Base-by-base conservation (phyloP, 2,888 invertebrate species). In the Metallyticus violacea region DNA sequence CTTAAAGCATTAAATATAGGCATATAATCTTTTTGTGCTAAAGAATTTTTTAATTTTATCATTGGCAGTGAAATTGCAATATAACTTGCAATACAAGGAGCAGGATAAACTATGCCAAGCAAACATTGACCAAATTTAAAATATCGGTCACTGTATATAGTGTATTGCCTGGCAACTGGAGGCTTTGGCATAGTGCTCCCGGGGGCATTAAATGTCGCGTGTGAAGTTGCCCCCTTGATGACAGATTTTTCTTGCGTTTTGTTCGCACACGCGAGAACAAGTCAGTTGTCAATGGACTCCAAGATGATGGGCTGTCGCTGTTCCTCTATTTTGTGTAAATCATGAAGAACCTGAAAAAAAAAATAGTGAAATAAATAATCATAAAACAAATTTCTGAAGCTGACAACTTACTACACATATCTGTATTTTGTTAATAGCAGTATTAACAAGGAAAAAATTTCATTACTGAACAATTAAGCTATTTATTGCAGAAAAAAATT, bases 91-190 rank as follows among this genome's bases (percentile, higher is more conserved):
- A 77, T n/a, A 22, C 40, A 62, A 40, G 26, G 79, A n/a, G n/a
- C 27, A 29, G 87, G 85, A 30, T 81, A 78, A 9, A 86, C n/a
- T 28, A 85, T 77, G 22, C 87, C 85, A 9, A 9, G 62, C 15
- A 88, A 76, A 80, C 28, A 26, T 26, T 80, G 88, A 26, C 76
- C 76, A 76, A 77, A 85, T 62, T 81, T 81, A 81, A 93, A 92
- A 90, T 92, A 92, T 88, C 92, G 92, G 91, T 93, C 93, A 91
- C 93, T 93, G 91, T 93, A 93, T 40, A 93, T 92, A 88, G 92
- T 92, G 88, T 92, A 92, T 89, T 92, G 9, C 6, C 79, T 40
- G 15, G 79, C 79, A n/a, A 76, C 30, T n/a, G 62, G 26, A 6
- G 83, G 22, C 15, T 40, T 27, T 26, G 85, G 81, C 81, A 30